Percentiles rank a stretch among this genome's conserved stretches.
These are phyloP conservation scores for Lepilemur ruficaudatus DNA, from an alignment of 2,797 vertebrate genomes.

Conservation along the genomic window DNA sequence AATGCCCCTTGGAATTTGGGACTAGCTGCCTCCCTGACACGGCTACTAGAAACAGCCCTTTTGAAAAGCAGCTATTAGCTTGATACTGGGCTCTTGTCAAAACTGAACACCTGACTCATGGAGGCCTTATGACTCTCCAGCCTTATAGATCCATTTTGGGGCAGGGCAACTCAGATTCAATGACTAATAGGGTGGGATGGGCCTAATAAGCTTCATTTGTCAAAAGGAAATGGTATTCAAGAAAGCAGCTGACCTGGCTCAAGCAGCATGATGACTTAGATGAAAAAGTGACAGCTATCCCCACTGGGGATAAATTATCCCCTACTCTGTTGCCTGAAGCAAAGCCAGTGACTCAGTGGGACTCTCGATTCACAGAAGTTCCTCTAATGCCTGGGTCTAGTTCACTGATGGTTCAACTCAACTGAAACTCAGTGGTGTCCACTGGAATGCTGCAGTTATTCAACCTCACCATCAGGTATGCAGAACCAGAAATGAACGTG, in stretches of 20 bases:
- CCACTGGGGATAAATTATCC: background rate
- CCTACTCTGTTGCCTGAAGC: background rate
- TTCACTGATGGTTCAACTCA: background rate
- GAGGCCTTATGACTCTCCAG: background rate
- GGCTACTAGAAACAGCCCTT: slow-evolving; percentile 15
- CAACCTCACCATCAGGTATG: background rate
- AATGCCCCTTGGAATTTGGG: background rate
- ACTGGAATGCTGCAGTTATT: background rate
- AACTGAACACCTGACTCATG: background rate
- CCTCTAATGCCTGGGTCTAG: background rate
- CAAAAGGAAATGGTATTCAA: slow-evolving; percentile 15
- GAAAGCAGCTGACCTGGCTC: slow-evolving; percentile 3
- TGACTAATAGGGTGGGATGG: background rate
- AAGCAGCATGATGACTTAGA: background rate
- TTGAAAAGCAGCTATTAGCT: slow-evolving; percentile 35
- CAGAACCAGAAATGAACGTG: background rate
- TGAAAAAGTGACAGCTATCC: background rate
- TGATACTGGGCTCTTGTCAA: background rate
- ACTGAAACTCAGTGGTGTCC: background rate
- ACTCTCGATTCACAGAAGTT: background rate
- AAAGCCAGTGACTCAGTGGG: background rate
- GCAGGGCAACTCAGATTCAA: background rate
- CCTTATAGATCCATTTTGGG: background rate
- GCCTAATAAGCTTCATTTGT: background rate
- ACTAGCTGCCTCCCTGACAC: background rate